Conservation (phyloP, 1,140 invertebrate genomes). For the Drosophila pandora region DNA sequence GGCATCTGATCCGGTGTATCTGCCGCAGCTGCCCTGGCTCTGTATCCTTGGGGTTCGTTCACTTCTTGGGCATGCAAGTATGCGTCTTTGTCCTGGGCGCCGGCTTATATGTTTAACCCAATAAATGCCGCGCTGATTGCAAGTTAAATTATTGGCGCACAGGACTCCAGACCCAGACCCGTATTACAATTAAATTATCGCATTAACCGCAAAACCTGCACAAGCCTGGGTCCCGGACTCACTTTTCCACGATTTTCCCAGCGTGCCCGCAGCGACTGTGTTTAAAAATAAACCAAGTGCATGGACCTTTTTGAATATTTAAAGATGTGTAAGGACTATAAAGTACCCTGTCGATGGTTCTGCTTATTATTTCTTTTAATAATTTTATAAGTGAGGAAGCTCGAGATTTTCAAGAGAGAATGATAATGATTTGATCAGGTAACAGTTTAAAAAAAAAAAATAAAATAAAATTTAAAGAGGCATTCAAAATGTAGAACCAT, state of each 20-base stretch:
- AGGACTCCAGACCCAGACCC: conserved; percentile 65
- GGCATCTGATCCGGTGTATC: conserved; percentile 14
- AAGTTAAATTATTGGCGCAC: conserved; percentile 77
- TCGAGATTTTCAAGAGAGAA: too few species aligned
- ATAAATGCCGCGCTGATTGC: conserved; percentile 79
- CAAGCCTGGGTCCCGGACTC: conserved; percentile 16
- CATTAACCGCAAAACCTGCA: conserved; percentile 75
- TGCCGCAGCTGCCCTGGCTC: conserved; percentile 5
- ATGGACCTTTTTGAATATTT: neutral
- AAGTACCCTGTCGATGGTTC: conserved; percentile 4
- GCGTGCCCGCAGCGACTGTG: conserved; percentile 43
- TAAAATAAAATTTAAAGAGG: too few species aligned
- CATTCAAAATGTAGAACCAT: too few species aligned
- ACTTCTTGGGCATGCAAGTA: conserved; percentile 60
- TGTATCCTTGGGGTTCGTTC: conserved; percentile 65
- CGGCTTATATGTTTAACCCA: conserved; percentile 72
- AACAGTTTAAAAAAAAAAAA: too few species aligned
- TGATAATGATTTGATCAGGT: too few species aligned
- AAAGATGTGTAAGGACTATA: too few species aligned
- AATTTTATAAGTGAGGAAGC: too few species aligned
- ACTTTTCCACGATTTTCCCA: conserved; percentile 22
- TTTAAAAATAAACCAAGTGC: conserved; percentile 28
- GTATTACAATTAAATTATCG: conserved; percentile 82
- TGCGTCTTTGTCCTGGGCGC: conserved; percentile 32
- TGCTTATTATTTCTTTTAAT: too few species aligned